These are phyloP conservation scores for Lasioglossum leucozonium DNA, from an alignment of 2,888 invertebrate genomes.

Conservation along the genomic window DNA sequence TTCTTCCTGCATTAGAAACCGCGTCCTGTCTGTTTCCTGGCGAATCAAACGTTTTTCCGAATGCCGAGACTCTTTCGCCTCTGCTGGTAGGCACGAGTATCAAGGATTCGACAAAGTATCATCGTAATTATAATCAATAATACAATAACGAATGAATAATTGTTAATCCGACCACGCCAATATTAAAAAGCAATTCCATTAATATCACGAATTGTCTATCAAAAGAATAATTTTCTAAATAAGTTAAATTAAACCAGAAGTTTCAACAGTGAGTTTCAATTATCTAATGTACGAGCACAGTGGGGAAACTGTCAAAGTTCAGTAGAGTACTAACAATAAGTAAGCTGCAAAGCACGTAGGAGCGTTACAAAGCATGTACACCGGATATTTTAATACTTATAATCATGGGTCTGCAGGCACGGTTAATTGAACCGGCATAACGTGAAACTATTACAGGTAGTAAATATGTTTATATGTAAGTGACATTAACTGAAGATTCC, in stretches of 20 bases:
- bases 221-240: too few relatives aligned
- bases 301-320: background rate
- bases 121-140: background rate
- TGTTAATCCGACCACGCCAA: too few relatives aligned
- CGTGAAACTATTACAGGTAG: background rate
- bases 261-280: background rate
- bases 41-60: background rate
- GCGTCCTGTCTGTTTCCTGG: background rate
- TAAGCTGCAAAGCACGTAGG: background rate
- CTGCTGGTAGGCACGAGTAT: background rate
- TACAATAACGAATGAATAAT: too few relatives aligned
- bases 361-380: background rate
- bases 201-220: background rate
- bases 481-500: slow-evolving; percentile 44
- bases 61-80: background rate
- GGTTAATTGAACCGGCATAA: background rate
- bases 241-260: background rate
- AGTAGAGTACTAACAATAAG: background rate
- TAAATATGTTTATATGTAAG: slow-evolving; percentile 34
- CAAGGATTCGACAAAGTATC: background rate
- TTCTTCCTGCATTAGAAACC: background rate
- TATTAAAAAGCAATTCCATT: background rate
- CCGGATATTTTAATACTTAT: background rate
- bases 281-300: background rate
- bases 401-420: background rate